Percentiles rank a stretch among this genome's conserved stretches.
Evolutionary conservation across 1,140 invertebrate species (phyloP).

Genomic region (Melanaphis sacchari): DNA sequence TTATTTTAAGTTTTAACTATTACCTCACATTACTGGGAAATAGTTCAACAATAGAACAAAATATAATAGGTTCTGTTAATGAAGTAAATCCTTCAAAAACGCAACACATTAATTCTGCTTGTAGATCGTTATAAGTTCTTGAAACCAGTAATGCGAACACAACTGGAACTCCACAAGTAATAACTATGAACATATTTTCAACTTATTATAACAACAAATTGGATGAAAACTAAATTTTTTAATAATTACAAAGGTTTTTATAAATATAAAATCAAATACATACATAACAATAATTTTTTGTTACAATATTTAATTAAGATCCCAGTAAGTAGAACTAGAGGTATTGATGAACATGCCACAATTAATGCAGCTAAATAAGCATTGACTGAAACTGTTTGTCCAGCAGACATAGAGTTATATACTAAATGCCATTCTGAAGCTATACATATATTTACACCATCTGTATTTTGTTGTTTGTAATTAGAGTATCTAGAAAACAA

Average conservation of each 20-base stretch:
- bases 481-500: slow-evolving; percentile 9
- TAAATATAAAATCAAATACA: not conserved
- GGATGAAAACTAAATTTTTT: not conserved
- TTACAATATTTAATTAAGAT: not conserved
- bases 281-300: slow-evolving; percentile 37
- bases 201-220: not conserved
- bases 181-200: not conserved
- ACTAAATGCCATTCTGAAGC: slow-evolving; percentile 32
- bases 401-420: not conserved
- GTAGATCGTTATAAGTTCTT: not conserved
- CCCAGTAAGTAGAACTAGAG: not conserved
- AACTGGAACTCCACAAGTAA: slow-evolving; percentile 21
- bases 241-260: too few relatives aligned
- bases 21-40: slow-evolving; percentile 27
- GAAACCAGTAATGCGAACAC: not conserved
- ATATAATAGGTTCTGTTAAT: slow-evolving; percentile 23
- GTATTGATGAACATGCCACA: not conserved
- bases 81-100: slow-evolving; percentile 25
- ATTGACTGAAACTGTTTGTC: not conserved
- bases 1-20: not conserved
- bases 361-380: not conserved
- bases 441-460: not conserved
- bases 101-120: slow-evolving; percentile 42
- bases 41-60: slow-evolving; percentile 37
- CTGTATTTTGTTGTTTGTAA: not conserved